Conservation (phyloP, 2,113 vertebrate species). For the Calyptomena viridis region DNA sequence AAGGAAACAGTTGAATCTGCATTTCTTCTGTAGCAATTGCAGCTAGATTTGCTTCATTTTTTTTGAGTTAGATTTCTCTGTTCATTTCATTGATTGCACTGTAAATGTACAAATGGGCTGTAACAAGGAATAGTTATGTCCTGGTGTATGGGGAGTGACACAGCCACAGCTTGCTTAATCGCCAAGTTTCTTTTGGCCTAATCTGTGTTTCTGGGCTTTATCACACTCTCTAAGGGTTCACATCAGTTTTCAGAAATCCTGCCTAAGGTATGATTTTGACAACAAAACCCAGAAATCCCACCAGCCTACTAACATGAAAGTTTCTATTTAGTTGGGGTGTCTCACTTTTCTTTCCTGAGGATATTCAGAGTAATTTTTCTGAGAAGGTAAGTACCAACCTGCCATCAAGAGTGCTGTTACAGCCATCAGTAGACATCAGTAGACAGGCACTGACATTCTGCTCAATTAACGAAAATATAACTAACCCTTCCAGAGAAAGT, state of each 20-base stretch:
- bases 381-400: neutral
- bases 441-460: neutral
- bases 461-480: neutral
- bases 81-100: neutral
- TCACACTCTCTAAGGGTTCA: neutral
- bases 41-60: neutral
- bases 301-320: neutral
- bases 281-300: neutral
- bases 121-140: neutral
- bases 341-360: neutral
- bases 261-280: neutral
- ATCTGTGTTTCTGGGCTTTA: neutral
- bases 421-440: neutral
- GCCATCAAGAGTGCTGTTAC: neutral
- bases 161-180: neutral
- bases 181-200: neutral
- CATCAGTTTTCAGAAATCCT: neutral
- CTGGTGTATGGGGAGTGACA: neutral
- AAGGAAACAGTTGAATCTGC: neutral
- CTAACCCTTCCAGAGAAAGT: neutral
- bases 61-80: neutral
- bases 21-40: neutral
- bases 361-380: neutral
- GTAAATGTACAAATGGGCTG: neutral
- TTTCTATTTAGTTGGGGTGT: neutral